Conservation (phyloP, 1,140 invertebrate species). For the Drosophila grimshawi region DNA sequence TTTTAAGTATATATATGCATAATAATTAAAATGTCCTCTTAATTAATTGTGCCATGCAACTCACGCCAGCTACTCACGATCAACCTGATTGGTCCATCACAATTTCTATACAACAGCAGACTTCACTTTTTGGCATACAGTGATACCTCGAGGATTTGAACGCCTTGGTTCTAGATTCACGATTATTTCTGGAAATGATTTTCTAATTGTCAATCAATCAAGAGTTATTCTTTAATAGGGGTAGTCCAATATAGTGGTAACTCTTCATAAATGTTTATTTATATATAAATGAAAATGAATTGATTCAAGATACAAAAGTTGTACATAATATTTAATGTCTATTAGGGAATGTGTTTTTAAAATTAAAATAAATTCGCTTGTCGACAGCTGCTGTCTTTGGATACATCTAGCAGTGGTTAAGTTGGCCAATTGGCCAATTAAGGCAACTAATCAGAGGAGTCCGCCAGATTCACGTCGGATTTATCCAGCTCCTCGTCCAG, state of each 20-base stretch:
- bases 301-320: not conserved
- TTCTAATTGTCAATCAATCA: too few relatives aligned
- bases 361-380: conserved; percentile 5
- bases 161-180: too few relatives aligned
- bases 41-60: too few relatives aligned
- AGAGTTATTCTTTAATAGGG: too few relatives aligned
- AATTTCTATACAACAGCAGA: not conserved
- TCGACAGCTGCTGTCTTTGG: not conserved
- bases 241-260: too few relatives aligned
- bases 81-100: not conserved
- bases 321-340: too few relatives aligned
- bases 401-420: conserved; percentile 2
- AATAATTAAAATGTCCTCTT: too few relatives aligned
- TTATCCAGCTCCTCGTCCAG: not conserved
- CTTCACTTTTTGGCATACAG: not conserved
- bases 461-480: not conserved
- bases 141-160: not conserved
- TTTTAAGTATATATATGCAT: too few relatives aligned
- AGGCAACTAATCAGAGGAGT: conserved; percentile 1
- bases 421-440: not conserved
- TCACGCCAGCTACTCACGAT: not conserved
- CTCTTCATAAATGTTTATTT: not conserved
- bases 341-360: not conserved
- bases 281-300: not conserved
- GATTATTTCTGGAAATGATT: too few relatives aligned